phyloP scores from a whole-genome alignment of 2,113 vertebrate species.

The Aix galericulata region DNA sequence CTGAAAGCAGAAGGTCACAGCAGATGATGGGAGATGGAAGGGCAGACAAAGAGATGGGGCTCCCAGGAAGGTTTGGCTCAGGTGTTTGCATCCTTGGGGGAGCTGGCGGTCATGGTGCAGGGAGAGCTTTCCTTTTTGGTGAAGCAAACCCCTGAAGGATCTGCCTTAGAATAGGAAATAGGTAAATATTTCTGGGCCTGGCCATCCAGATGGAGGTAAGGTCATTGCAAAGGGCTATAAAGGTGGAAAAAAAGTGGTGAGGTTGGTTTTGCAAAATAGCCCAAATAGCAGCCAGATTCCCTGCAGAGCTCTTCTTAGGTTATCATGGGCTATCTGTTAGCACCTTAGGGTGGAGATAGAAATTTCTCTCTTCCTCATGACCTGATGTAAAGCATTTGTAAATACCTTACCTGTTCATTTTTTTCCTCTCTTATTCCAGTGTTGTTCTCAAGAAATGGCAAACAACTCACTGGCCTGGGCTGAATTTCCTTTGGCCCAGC shows the following conservation, averaged over 20 bases:
- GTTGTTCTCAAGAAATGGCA: no score
- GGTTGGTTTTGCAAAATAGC: not conserved
- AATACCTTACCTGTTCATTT: no score
- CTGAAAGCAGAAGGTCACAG: not conserved
- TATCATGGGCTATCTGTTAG: fast-evolving
- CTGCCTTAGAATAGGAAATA: not conserved
- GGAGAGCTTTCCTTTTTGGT: not conserved
- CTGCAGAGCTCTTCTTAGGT: not conserved
- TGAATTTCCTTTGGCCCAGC: no score
- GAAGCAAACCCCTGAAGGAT: not conserved
- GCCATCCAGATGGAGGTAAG: fast-evolving
- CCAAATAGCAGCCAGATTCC: not conserved
- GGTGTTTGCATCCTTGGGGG: not conserved
- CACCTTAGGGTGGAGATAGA: not conserved
- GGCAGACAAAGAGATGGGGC: fast-evolving
- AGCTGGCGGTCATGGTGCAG: no score
- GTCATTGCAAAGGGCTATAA: no score
- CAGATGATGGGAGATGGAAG: not conserved
- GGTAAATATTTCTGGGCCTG: not conserved
- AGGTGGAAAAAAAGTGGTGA: fast-evolving
- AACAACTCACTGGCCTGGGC: no score
- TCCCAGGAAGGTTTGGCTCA: not conserved
- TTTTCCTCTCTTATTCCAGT: not conserved
- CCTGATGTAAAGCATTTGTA: not conserved
- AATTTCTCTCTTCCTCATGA: not conserved